Evolutionary conservation across 1,140 invertebrate species (phyloP), one percentile per base, ranked within the genome.

Genomic region (Apolygus lucorum): DNA sequence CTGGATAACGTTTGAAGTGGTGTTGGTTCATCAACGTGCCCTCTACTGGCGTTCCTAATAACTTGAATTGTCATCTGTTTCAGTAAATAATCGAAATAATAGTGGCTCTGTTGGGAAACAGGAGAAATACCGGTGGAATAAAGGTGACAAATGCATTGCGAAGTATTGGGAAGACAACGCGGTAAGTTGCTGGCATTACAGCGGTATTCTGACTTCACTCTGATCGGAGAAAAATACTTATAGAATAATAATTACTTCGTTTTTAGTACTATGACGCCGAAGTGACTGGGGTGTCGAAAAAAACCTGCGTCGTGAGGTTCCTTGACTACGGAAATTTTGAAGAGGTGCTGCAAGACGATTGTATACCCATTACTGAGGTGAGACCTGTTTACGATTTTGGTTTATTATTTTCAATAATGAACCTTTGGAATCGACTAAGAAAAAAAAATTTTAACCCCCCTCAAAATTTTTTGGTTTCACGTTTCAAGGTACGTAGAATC

Each of bases 121-220:
- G 24, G 69, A 67, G 21, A 72, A 72, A 29, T 84, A 86, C 79
- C 79, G 81, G 69, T 93, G 88, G 88, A 87, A 86, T 75, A 78
- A 87, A 64, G 91, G 91, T 24, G 90, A 93, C 76, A 83, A 87
- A 59, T 93, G 91, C 79, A 82, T 93, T 78, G 92, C 92, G 2
- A 90, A 92, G 76, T 95, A 95, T 79, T 95, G 92, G 92, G 92
- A 95, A 80, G 92, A 95, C 81, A 88, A 90, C 75, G 87, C 86
- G 81, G 91, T 93, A 78, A 81, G 81, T 81, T 71, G 54, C 1
- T 28, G 11, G 17, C n/a, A n/a, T n/a, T n/a, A n/a, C n/a, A n/a
- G n/a, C n/a, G n/a, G n/a, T n/a, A n/a, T n/a, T n/a, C n/a, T n/a
- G n/a, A n/a, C n/a, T n/a, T n/a, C n/a, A n/a, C n/a, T n/a, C n/a